Evolutionary conservation across 2,797 vertebrate genomes (phyloP).

Genomic region (Esox lucius): DNA sequence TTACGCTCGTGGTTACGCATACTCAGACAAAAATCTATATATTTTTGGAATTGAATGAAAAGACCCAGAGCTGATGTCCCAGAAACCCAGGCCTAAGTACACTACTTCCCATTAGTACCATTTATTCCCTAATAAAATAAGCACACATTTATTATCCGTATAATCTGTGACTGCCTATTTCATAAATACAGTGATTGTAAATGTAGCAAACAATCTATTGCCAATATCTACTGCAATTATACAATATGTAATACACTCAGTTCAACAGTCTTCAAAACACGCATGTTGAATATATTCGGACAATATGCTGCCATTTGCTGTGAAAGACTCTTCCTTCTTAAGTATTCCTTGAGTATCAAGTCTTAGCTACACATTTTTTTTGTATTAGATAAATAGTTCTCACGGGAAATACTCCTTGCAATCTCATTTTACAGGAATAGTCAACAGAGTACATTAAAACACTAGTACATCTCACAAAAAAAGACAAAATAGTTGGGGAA

Average conservation of each 20-base stretch:
- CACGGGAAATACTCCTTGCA: neutral
- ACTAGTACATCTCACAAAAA: neutral
- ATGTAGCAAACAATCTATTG: neutral
- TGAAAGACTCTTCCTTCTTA: neutral
- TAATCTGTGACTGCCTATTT: too few species aligned
- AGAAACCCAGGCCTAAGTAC: too few species aligned
- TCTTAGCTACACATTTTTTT: neutral
- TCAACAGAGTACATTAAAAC: neutral
- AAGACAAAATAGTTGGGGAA: neutral
- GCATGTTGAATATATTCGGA: neutral
- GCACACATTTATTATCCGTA: too few species aligned
- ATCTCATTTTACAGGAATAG: neutral
- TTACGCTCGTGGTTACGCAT: too few species aligned
- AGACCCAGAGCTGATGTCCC: too few species aligned
- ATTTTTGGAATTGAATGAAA: too few species aligned
- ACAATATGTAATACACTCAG: neutral
- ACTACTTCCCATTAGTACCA: too few species aligned
- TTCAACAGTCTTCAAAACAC: neutral
- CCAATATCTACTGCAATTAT: neutral
- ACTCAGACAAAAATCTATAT: too few species aligned
- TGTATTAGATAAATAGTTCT: neutral
- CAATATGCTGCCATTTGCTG: neutral
- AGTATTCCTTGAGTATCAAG: neutral
- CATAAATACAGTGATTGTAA: neutral
- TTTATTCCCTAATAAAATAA: too few species aligned